Base-by-base conservation (phyloP, 2,797 vertebrate species). In the Lophotriccus pileatus region DNA sequence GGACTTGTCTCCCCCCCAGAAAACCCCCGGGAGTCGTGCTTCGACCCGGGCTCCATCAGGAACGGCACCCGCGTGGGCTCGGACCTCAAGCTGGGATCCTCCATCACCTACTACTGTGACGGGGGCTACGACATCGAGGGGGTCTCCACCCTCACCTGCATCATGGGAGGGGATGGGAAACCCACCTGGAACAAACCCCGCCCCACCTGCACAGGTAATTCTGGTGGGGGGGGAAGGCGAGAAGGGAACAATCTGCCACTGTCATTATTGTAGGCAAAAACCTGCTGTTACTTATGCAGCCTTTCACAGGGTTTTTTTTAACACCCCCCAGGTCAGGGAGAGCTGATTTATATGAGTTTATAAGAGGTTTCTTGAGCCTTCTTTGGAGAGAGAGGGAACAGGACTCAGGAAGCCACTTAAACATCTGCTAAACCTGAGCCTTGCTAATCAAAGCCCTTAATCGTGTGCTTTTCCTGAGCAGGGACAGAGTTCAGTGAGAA, bases 11-110 rank as follows among this genome's bases (percentile, higher is more conserved):
- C 59, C 85, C 59, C 85, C 87, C 47, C 93, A 98, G 99, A 99
- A 97, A 99, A 99, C 95, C 99, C 99, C 27, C 98, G 99, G 91
- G 99, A 99, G 97, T 99, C 99, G 0, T 99, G 99, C 96, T 99
- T 99, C 9, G 99, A 99, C 93, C 99, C 99, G 0, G 99, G 99
- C 1, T 94, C 98, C 10, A 97, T 99, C 91, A 98, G 98, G 94
- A 99, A 99, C 0, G 99, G 99, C 80, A 99, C 99, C 0, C 98
- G 99, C 30, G 98, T 98, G 87, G 99, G 99, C 5, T 97, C 98
- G 0, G 98, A 99, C 64, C 98, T 99, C 94, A 99, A 99, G 97
- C 97, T 99, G 96, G 99, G 99, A 43, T 99, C 99, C 46, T 98
- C 98, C 2, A 94, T 99, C 91, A 99, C 98, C 94, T 99, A 99